A percentile compares a stretch with the other conserved stretches of the same genome.
Conservation (phyloP, 64 coral and sea anemone species). For the Actinia tenebrosa region DNA sequence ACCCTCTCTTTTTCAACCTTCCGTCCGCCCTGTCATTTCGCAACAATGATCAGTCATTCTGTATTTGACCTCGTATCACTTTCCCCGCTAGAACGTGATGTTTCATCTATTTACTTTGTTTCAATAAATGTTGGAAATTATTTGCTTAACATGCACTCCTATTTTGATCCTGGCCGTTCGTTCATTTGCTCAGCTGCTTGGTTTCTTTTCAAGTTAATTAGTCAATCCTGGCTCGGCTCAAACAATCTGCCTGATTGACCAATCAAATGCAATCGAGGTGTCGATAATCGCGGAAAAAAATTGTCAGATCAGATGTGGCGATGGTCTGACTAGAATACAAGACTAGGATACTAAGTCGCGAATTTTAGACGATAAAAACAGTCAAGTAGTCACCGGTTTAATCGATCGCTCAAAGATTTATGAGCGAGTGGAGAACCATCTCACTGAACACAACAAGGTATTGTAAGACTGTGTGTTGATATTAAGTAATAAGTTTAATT, state of each 20-base stretch:
- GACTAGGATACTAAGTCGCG: neutral
- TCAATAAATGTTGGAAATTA: neutral
- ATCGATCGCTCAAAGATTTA: neutral
- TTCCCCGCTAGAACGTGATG: neutral
- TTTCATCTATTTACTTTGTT: neutral
- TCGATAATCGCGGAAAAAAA: neutral
- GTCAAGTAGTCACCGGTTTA: neutral
- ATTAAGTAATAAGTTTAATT: neutral
- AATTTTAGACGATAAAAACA: neutral
- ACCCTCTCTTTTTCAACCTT: no score
- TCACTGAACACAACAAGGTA: neutral
- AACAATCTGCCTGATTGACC: neutral
- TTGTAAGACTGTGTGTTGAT: neutral
- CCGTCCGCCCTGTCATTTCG: neutral
- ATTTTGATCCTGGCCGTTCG: neutral
- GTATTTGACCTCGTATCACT: neutral
- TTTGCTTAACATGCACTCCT: neutral
- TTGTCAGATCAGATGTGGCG: neutral
- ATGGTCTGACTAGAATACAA: neutral
- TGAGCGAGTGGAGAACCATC: neutral
- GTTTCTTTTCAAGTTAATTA: neutral
- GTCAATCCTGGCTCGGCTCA: neutral
- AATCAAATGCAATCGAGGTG: neutral
- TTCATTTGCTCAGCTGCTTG: constrained; percentile 1
- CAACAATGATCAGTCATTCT: neutral